Evolutionary conservation across 2,888 invertebrate genomes (phyloP), one percentile per base, ranked within the genome.

Genomic region (Stegophylla sp.): DNA sequence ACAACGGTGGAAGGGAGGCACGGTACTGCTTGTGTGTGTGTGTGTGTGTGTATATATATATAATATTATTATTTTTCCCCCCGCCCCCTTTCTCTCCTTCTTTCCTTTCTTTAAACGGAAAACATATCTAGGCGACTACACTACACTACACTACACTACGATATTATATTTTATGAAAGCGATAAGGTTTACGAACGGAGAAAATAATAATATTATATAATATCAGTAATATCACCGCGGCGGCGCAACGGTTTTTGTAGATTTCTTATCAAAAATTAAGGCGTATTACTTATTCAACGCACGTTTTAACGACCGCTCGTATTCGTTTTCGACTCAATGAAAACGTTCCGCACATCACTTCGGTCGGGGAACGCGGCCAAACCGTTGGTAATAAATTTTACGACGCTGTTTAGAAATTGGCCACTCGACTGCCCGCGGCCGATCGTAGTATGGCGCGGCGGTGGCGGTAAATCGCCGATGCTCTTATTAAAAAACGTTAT

Each of bases 231-330:
- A 34, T 34, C 48, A 63, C 15, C 5, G 15, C 59, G n/a, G 61
- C 34, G 15, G 13, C 13, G 45, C 1, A 15, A 23, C 13, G 59
- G 72, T 59, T 28, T 73, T 59, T n/a, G n/a, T n/a, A 45, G 59
- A 73, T 63, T 63, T 74, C 28, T 74, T 63, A 74, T 74, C 61
- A 63, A 48, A 74, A 61, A 74, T 63, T 61, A 63, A 61, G 48
- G 28, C 1, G 28, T 28, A 17, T 5, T 26, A 26, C 67, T 26
- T 23, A 73, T 73, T 56, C 72, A 2, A 13, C 17, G 59, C 72
- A 59, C 72, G 73, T 73, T 45, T 73, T 59, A 13, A 15, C 10
- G 17, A 56, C 23, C n/a, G 17, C 13, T 26, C 43, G 72, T 17
- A 43, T 59, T 56, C 43, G 72, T 17, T 23, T 59, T 56, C 20